Evolutionary conservation across 2,113 vertebrate genomes (phyloP), one percentile per base, ranked within the genome.

Genomic region (Porphyrio hochstetteri): DNA sequence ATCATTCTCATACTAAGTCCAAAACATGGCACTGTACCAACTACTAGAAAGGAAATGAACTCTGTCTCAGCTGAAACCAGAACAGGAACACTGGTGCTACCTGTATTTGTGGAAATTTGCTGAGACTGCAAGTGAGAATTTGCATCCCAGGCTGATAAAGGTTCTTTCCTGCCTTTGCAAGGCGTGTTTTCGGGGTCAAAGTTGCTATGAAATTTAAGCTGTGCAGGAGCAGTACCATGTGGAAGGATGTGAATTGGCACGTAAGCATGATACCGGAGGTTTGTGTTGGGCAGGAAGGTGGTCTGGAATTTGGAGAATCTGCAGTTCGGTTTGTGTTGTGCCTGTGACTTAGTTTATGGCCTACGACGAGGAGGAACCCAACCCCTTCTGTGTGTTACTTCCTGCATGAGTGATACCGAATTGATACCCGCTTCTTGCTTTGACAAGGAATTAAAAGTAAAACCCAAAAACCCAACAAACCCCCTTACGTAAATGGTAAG

Each of bases 201-300:
- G 7, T 27, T 79, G 46, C 52, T 46, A 31, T 10, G 69, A 77
- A 65, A 53, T 63, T 16, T 40, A 90, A 29, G 29, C 67, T 35
- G 13, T 57, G 16, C 15, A 33, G 42, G 33, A 79, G 35, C 7
- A 77, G 9, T n/a, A 35, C 10, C 57, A 31, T 9, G 12, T 42
- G 38, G 46, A 74, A 84, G 28, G 36, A 7, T 63, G n/a, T 52
- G 61, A 81, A 69, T 9, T 0, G 1, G 38, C 55, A 36, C 38
- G 13, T 3, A 16, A 69, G 24, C 10, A 10, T 0, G 1, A 53
- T 24, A 17, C 9, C 15, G 11, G 12, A n/a, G 40, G 25, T 72
- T 53, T 2, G 1, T 40, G 38, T 11, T 28, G 25, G 18, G 15
- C 27, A 55, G 40, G 40, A 53, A 35, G 20, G 28, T 31, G 29